These are phyloP conservation scores for Trachelus stipa DNA, from an alignment of 2,888 invertebrate genomes.

Conservation along the genomic window DNA sequence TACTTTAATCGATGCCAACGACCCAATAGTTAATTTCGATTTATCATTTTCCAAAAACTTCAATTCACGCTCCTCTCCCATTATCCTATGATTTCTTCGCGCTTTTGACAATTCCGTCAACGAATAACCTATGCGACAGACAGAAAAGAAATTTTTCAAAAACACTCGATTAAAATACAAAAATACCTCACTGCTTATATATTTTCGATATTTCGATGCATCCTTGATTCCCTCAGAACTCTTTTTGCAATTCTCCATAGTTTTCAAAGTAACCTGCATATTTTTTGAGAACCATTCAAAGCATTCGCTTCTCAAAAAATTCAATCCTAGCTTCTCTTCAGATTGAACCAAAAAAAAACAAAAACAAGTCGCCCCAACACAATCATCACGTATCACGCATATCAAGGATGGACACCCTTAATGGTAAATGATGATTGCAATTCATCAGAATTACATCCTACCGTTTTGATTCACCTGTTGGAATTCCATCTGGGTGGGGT, in stretches of 20 bases:
- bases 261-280: background rate
- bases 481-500: background rate
- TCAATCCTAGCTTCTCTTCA: background rate
- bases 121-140: constrained; percentile 2
- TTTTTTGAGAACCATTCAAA: background rate
- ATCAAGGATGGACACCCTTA: background rate
- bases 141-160: background rate
- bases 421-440: background rate
- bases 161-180: background rate
- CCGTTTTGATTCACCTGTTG: constrained; percentile 5
- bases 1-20: background rate
- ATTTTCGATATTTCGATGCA: background rate
- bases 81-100: background rate
- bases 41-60: background rate
- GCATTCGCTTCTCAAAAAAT: background rate
- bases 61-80: background rate
- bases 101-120: constrained; percentile 2
- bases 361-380: background rate
- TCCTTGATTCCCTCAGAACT: background rate
- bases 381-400: background rate
- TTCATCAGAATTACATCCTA: constrained; percentile 11
- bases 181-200: background rate
- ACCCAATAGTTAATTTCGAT: background rate
- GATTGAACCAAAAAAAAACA: background rate
- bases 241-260: background rate